Evolutionary conservation across 2,113 vertebrate genomes (phyloP), one percentile per base, ranked within the genome.

Genomic region (Spermophilus dauricus): DNA sequence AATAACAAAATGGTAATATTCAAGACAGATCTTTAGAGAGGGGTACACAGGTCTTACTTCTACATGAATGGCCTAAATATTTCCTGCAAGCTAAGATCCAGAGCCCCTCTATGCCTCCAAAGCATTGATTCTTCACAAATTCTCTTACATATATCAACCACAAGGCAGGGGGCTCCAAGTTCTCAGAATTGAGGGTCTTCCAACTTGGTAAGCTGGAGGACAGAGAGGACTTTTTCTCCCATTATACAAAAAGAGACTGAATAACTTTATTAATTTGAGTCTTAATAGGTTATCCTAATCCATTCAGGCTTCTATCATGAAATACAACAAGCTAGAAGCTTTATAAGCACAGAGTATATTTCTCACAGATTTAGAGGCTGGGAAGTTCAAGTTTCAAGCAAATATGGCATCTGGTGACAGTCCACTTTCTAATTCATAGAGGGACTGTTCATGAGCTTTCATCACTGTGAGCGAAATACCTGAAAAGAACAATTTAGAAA

Each of bases 31-130:
- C 22, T 70, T 82, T 70, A 56, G 4, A 94, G 32, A 39, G 22
- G 0, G 42, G 37, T 24, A 4, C 4, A 69, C 22, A 37, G 51
- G 4, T 30, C 12, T 80, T 91, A 7, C 1, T 87, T 8, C 32
- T 69, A 0, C 1, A 8, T 3, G 9, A 82, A 39, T 9, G 30
- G 4, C 30, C 48, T 87, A 82, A 6, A 42, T 39, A 81, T 92
- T 84, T 45, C 45, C 69, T 22, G 0, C 1, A 85, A 2, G 22
- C 58, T 39, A 65, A 81, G 3, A 13, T 7, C 30, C 48, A 86
- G 22, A n/a, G 53, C 2, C 0, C 9, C 18, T 32, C 28, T 37
- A 1, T 32, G 61, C 32, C n/a, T 63, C 4, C 0, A 86, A 63
- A 89, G 12, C 8, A 6, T 39, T 77, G 32, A 26, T 53, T 81